Conservation (phyloP, 2,797 vertebrate species). For the Acrossocheilus fasciatus region DNA sequence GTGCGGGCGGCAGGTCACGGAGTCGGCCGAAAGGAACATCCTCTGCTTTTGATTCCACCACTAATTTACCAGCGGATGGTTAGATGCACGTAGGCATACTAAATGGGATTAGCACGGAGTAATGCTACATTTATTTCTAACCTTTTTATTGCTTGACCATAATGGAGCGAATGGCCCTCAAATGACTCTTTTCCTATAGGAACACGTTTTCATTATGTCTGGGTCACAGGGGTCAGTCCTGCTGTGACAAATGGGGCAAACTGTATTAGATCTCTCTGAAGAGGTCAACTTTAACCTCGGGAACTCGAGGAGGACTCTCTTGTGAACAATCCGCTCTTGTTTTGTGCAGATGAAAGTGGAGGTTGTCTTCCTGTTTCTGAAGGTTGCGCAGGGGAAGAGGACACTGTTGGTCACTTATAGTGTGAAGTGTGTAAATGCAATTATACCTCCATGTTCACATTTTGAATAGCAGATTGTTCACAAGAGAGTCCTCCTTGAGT, state of each 20-base stretch:
- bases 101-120: neutral
- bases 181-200: constrained; percentile 28
- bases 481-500: neutral
- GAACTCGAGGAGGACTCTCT: neutral
- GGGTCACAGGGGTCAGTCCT: constrained; percentile 27
- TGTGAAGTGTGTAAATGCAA: neutral
- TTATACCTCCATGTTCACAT: neutral
- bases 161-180: constrained; percentile 26
- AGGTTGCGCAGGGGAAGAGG: neutral
- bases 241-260: constrained; percentile 30
- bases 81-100: neutral
- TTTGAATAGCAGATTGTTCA: neutral
- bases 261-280: constrained; percentile 23
- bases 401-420: neutral
- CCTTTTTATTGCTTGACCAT: constrained; percentile 9
- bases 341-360: constrained; percentile 2
- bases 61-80: constrained; percentile 22
- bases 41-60: constrained; percentile 33
- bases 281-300: constrained; percentile 31
- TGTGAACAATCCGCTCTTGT: constrained; percentile 11
- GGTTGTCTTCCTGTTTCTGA: constrained; percentile 9
- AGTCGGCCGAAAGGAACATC: constrained; percentile 24
- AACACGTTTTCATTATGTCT: constrained; percentile 30
- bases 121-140: constrained; percentile 26
- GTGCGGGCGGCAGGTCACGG: constrained; percentile 51